Percentiles rank a stretch among this genome's conserved stretches.
These are phyloP conservation scores for Plagiodera versicolora DNA, from an alignment of 2,888 invertebrate genomes.

Conservation along the genomic window DNA sequence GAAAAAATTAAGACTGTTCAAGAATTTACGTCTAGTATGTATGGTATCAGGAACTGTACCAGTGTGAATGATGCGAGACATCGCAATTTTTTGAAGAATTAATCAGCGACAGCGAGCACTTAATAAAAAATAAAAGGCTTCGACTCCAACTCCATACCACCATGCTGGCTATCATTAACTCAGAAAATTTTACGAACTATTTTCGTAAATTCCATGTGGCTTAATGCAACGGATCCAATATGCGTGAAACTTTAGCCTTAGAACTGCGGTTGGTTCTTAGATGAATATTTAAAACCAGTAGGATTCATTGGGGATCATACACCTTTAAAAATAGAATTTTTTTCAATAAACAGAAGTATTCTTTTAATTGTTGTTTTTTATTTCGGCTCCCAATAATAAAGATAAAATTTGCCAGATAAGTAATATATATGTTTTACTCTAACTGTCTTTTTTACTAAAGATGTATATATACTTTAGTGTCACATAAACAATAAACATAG, in stretches of 20 bases:
- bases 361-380: slow-evolving; percentile 7
- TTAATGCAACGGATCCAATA: slow-evolving; percentile 5
- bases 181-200: slow-evolving; percentile 9
- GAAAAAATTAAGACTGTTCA: slow-evolving; percentile 31
- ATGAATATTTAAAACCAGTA: slow-evolving; percentile 15
- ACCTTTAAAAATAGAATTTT: slow-evolving; percentile 11
- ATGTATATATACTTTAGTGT: not conserved
- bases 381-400: not conserved
- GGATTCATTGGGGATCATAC: slow-evolving; percentile 16
- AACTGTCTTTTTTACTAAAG: not conserved
- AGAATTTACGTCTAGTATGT: slow-evolving; percentile 43
- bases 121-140: slow-evolving; percentile 41
- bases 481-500: not conserved
- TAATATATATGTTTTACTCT: no score
- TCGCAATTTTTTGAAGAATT: slow-evolving; percentile 41
- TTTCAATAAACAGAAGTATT: slow-evolving; percentile 3
- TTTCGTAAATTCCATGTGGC: slow-evolving; percentile 11
- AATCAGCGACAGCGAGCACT: slow-evolving; percentile 37
- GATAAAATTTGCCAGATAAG: no score
- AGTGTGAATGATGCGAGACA: slow-evolving; percentile 42
- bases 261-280: slow-evolving; percentile 12
- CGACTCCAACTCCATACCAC: slow-evolving; percentile 21
- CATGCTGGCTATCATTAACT: slow-evolving; percentile 4
- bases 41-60: slow-evolving; percentile 40
- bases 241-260: not conserved